Evolutionary conservation across 2,888 invertebrate genomes (phyloP), one percentile per base, ranked within the genome.

Genomic region (Augiades crinisus): DNA sequence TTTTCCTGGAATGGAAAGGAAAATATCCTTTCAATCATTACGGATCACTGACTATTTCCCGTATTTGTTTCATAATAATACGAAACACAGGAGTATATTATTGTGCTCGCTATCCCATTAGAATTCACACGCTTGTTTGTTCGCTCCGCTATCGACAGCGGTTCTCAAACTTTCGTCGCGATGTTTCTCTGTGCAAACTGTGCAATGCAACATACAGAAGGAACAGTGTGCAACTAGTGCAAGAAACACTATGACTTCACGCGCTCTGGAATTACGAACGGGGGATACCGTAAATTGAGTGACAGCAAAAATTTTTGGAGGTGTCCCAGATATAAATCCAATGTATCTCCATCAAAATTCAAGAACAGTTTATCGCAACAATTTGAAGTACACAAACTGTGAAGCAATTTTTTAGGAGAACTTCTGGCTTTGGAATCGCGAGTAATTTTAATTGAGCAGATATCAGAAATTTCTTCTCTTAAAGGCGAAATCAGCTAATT

Each of bases 121-220:
- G n/a, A n/a, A n/a, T n/a, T n/a, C n/a, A n/a, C n/a, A n/a, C n/a
- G n/a, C n/a, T n/a, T n/a, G n/a, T n/a, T n/a, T n/a, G n/a, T n/a
- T n/a, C n/a, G n/a, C n/a, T n/a, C n/a, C n/a, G n/a, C n/a, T n/a
- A n/a, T n/a, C n/a, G n/a, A n/a, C n/a, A n/a, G n/a, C n/a, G n/a
- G n/a, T n/a, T n/a, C n/a, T n/a, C n/a, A n/a, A n/a, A n/a, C n/a
- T n/a, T n/a, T n/a, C n/a, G n/a, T n/a, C n/a, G n/a, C n/a, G n/a
- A n/a, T n/a, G n/a, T n/a, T n/a, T n/a, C n/a, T n/a, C n/a, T 61
- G 61, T 33, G 55, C 54, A 2, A 55, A 55, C 30, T 61, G 61
- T 22, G 44, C 38, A 13, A 6, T 30, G 8, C 10, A 56, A 34
- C 40, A 53, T 17, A 43, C 52, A 5, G 60, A 62, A 1, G 57